Base-by-base conservation (phyloP, 2,888 invertebrate species). In the Eristalinus aeneus region DNA sequence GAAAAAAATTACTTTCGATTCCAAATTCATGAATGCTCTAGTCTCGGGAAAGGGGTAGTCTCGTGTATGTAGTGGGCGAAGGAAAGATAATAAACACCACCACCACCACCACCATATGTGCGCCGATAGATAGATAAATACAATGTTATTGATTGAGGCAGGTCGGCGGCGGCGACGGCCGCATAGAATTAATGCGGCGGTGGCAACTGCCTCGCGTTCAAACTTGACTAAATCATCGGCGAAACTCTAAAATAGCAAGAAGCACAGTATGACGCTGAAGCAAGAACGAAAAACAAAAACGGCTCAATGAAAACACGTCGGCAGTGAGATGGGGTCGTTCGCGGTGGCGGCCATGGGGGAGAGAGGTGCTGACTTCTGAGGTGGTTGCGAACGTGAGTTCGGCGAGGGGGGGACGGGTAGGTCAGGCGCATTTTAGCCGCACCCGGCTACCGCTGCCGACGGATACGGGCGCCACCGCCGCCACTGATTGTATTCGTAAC, bases 71-170 rank as follows among this genome's bases (percentile, higher is more conserved):
- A 16, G 46, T 8, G 8, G 39, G 39, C n/a, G 16, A 12, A 12
- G 8, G 36, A 2, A 46, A 54, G 36, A 31, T 31, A 53, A 54
- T 56, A 56, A 64, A 74, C 56, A 65, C 12, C 23, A 53, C 60
- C 36, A 53, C 56, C 36, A 56, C 12, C n/a, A n/a, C n/a, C n/a
- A 32, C 39, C 60, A n/a, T 63, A 56, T 61, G 27, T 27, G 27
- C 5, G 27, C 5, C 2, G 2, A 5, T 27, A 27, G 27, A 27
- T 27, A 3, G 27, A 27, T 27, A 27, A 5, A 67, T 67, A 34
- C 71, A 74, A 65, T 74, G 36, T 65, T 75, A 75, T 67, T 75
- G 61, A 84, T 84, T 80, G 84, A 79, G 84, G 84, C 75, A 84
- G 84, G 84, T 80, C 80, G 79, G 76, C 56, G 65, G 32, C 61